phyloP scores from a whole-genome alignment of 1,140 invertebrate species.

The Nephotettix cincticeps region DNA sequence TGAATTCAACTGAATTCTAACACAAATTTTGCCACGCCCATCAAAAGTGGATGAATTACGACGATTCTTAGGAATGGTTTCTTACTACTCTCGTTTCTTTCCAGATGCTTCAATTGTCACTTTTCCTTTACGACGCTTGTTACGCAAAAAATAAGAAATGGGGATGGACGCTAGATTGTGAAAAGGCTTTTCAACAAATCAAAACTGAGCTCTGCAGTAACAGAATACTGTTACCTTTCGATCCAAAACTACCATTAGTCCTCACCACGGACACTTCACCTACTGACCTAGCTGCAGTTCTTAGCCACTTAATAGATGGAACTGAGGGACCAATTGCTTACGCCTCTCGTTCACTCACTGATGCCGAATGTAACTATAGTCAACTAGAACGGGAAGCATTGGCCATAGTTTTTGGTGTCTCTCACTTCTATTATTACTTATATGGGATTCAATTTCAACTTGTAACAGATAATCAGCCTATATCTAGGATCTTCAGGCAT shows the following conservation, averaged over 20 bases:
- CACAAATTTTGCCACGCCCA: constrained; percentile 44
- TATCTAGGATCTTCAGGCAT: too few species aligned
- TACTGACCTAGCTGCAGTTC: constrained; percentile 50
- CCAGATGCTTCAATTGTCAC: constrained; percentile 44
- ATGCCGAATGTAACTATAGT: too few species aligned
- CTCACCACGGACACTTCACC: constrained; percentile 52
- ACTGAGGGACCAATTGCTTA: too few species aligned
- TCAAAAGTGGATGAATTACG: constrained; percentile 45
- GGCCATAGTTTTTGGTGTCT: too few species aligned
- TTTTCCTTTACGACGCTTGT: constrained; percentile 42
- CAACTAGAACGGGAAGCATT: too few species aligned
- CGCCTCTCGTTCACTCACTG: too few species aligned
- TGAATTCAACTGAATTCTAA: constrained; percentile 49
- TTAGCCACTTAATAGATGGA: too few species aligned
- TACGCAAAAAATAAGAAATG: constrained; percentile 35
- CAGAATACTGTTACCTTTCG: constrained; percentile 42
- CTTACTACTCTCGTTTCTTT: constrained; percentile 51
- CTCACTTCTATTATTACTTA: too few species aligned
- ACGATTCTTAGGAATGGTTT: constrained; percentile 50
- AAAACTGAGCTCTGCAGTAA: constrained; percentile 40
- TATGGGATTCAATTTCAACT: too few species aligned
- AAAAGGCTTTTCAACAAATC: constrained; percentile 41
- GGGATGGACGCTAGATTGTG: constrained; percentile 31
- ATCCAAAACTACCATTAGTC: constrained; percentile 44
- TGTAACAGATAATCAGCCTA: too few species aligned